phyloP scores from a whole-genome alignment of 2,888 invertebrate genomes.

The Mongoloraphidia duomilia region DNA sequence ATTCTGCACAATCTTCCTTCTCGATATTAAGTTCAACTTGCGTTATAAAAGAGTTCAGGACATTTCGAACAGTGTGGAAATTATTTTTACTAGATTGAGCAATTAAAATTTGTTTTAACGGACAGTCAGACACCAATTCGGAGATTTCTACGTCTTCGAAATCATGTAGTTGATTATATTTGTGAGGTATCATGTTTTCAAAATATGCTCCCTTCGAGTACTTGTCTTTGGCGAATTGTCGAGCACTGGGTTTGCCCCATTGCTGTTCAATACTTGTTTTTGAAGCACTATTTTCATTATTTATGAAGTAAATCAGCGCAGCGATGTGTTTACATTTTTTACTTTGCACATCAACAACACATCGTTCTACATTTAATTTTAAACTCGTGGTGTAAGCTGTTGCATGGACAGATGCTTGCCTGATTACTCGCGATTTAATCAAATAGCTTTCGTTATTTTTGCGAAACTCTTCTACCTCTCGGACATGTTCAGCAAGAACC shows the following conservation, averaged over 20 bases:
- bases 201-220: constrained; percentile 13
- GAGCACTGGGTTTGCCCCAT: constrained; percentile 11
- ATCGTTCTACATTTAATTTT: constrained; percentile 9
- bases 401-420: constrained; percentile 9
- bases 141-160: neutral
- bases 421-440: constrained; percentile 8
- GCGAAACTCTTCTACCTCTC: constrained; percentile 9
- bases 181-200: constrained; percentile 8
- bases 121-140: neutral
- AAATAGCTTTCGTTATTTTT: constrained; percentile 6
- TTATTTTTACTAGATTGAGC: constrained; percentile 3
- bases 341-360: constrained; percentile 8
- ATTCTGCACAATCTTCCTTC: constrained; percentile 3
- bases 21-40: constrained; percentile 3
- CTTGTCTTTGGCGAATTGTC: constrained; percentile 11
- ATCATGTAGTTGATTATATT: constrained; percentile 3
- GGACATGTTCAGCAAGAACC: constrained; percentile 10
- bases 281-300: constrained; percentile 11
- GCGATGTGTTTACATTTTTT: constrained; percentile 6
- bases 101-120: neutral
- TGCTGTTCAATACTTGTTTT: constrained; percentile 13
- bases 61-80: constrained; percentile 8
- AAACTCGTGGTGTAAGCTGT: constrained; percentile 6
- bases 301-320: constrained; percentile 9
- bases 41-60: neutral